phyloP scores from a whole-genome alignment of 2,113 vertebrate genomes.

The Athene cunicularia region DNA sequence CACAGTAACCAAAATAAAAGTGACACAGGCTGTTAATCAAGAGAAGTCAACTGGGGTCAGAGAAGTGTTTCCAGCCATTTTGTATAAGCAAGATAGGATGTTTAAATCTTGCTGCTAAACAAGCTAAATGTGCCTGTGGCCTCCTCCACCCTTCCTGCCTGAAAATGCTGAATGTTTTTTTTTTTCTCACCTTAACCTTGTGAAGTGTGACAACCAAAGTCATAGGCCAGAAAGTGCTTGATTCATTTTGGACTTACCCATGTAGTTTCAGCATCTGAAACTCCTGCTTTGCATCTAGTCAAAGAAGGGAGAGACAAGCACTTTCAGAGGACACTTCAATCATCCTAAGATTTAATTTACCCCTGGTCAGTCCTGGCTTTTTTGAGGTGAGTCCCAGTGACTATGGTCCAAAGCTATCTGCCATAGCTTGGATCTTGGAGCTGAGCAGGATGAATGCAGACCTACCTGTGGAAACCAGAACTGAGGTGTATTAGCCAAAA shows the following conservation, averaged over 20 bases:
- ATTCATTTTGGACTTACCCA: neutral
- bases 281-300: neutral
- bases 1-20: slow-evolving; percentile 37
- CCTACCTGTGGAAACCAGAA: neutral
- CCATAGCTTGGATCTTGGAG: neutral
- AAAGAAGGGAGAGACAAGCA: neutral
- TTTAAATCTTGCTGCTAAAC: neutral
- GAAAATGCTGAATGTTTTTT: neutral
- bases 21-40: slow-evolving; percentile 16
- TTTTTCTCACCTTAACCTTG: neutral
- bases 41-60: neutral
- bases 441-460: neutral
- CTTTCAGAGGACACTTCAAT: neutral
- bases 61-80: neutral
- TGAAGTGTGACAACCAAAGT: neutral
- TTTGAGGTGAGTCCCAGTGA: neutral
- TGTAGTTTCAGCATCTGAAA: neutral
- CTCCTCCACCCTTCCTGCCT: neutral
- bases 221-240: neutral
- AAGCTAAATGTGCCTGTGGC: neutral
- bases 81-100: neutral
- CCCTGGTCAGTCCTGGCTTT: neutral
- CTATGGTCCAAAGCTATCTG: neutral
- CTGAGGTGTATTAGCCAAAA: neutral
- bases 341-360: neutral